Percentiles rank a stretch among this genome's conserved stretches.
phyloP scores from a whole-genome alignment of 2,888 invertebrate species.

The Pseudoips prasinana region DNA sequence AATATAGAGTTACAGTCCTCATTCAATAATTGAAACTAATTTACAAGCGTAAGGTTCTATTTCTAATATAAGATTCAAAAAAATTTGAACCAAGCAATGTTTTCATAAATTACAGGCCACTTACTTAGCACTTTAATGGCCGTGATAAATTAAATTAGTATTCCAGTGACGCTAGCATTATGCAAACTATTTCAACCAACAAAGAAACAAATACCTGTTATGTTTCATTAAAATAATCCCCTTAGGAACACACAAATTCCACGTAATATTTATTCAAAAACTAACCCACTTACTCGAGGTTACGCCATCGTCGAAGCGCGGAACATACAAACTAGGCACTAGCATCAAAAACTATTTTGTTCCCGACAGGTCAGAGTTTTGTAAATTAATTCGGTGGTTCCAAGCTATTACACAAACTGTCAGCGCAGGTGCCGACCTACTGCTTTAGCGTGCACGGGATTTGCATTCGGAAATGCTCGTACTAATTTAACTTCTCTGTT shows the following conservation, averaged over 20 bases:
- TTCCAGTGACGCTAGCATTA: constrained; percentile 25
- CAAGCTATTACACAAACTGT: constrained; percentile 76
- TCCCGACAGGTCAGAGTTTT: constrained; percentile 70
- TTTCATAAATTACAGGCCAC: too few species aligned
- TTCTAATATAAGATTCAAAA: too few species aligned
- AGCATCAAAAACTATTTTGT: constrained; percentile 67
- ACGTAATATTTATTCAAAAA: constrained; percentile 39
- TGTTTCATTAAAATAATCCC: constrained; percentile 37
- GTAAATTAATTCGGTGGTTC: constrained; percentile 77
- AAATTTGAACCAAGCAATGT: too few species aligned
- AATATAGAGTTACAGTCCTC: too few species aligned
- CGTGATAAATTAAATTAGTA: constrained; percentile 18
- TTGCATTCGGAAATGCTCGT: constrained; percentile 71
- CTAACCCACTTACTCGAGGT: constrained; percentile 36
- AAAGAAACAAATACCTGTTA: constrained; percentile 35
- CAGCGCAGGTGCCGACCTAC: constrained; percentile 70
- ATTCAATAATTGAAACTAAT: too few species aligned
- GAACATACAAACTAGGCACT: constrained; percentile 42
- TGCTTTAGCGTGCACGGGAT: constrained; percentile 55
- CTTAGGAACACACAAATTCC: constrained; percentile 35
- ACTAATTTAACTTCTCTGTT: constrained; percentile 74
- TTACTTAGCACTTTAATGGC: constrained; percentile 1
- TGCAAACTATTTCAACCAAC: constrained; percentile 26
- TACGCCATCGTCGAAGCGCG: constrained; percentile 24
- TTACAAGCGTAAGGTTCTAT: too few species aligned